Conservation (phyloP, 2,888 invertebrate genomes). For the Chaetogeoica ovagalla region DNA sequence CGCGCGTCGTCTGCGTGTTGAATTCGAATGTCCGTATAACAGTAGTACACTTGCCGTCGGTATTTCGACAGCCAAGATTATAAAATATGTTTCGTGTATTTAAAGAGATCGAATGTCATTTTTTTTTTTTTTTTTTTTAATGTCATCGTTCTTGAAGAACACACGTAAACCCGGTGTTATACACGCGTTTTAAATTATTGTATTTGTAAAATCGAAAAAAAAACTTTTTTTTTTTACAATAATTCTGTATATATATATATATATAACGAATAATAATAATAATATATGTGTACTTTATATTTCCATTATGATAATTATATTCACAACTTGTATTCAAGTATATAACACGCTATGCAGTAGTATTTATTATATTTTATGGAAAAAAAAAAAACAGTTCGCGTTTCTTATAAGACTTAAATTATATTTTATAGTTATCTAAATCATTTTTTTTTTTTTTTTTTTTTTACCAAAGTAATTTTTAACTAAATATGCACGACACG, state of each 20-base stretch:
- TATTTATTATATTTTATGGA: background rate
- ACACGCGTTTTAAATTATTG: no score
- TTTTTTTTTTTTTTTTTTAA: no score
- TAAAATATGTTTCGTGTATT: background rate
- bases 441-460: no score
- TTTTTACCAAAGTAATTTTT: no score
- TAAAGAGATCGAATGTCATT: slow-evolving; percentile 10
- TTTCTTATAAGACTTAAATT: no score
- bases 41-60: background rate
- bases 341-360: background rate
- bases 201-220: no score
- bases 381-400: no score
- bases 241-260: no score
- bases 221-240: no score
- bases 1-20: slow-evolving; percentile 10
- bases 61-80: slow-evolving; percentile 36
- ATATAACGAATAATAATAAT: background rate
- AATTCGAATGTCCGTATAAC: slow-evolving; percentile 18
- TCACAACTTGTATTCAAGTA: background rate
- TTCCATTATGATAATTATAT: background rate
- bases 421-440: no score
- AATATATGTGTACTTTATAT: background rate
- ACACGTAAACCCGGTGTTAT: background rate
- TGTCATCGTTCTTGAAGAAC: background rate
- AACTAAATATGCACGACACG: no score